Evolutionary conservation across 2,797 vertebrate species (phyloP).

Genomic region (Sebastes trivittatus): DNA sequence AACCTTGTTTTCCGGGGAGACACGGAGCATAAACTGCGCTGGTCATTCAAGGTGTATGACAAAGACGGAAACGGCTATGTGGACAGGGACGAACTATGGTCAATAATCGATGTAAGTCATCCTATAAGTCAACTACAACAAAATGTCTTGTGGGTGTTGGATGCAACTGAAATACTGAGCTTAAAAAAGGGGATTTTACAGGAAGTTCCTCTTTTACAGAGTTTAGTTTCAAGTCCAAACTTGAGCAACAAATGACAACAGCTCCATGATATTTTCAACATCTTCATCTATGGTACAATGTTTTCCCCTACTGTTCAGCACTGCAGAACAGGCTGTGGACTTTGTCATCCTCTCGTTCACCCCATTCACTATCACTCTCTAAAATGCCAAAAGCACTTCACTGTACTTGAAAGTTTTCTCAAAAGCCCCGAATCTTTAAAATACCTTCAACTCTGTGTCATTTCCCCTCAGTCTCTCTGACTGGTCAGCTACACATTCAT

Average conservation of each 20-base stretch:
- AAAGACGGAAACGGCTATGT: conserved; percentile 77
- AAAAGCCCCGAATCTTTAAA: too few species aligned
- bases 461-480: too few species aligned
- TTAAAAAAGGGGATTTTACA: not conserved
- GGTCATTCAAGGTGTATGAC: conserved; percentile 84
- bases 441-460: not conserved
- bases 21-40: conserved; percentile 79
- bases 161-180: not conserved
- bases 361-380: not conserved
- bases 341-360: not conserved
- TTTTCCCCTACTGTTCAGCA: not conserved
- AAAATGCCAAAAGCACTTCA: not conserved
- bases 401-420: not conserved
- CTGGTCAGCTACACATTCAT: too few species aligned
- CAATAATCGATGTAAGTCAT: conserved; percentile 79
- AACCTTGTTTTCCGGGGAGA: conserved; percentile 81
- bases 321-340: not conserved
- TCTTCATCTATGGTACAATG: not conserved
- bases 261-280: not conserved
- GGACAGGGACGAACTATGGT: conserved; percentile 72
- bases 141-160: not conserved
- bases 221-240: not conserved
- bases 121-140: not conserved
- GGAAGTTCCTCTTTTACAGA: not conserved
- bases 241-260: not conserved